phyloP scores from a whole-genome alignment of 2,113 vertebrate genomes.

The Podarcis raffonei region DNA sequence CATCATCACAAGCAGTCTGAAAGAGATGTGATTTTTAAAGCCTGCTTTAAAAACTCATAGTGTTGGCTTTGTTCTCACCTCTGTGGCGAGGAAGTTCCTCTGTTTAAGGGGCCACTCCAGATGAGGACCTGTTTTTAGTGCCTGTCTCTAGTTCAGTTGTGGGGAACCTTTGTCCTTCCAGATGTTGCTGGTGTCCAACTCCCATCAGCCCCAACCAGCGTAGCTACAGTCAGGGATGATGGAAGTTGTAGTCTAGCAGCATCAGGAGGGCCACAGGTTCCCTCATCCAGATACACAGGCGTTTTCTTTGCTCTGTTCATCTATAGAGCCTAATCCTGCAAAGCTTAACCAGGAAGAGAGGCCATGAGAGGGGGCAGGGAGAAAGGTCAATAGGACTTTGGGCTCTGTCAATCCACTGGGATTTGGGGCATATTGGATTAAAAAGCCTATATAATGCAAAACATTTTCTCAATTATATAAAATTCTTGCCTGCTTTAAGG shows the following conservation, averaged over 20 bases:
- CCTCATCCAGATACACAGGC: not conserved
- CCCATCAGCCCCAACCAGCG: too few species aligned
- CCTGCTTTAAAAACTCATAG: too few species aligned
- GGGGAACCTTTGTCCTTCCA: too few species aligned
- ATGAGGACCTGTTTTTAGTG: too few species aligned
- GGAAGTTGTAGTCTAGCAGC: too few species aligned
- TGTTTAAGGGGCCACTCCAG: too few species aligned
- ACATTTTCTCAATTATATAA: slow-evolving; percentile 52
- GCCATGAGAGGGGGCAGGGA: not conserved
- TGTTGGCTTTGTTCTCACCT: too few species aligned
- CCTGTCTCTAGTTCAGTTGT: not conserved
- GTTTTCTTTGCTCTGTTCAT: not conserved
- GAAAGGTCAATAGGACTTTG: slow-evolving; percentile 57
- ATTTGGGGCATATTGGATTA: slow-evolving; percentile 65
- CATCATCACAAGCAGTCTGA: too few species aligned
- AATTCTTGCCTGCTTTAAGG: slow-evolving; percentile 60
- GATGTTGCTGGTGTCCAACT: too few species aligned
- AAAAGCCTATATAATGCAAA: slow-evolving; percentile 53
- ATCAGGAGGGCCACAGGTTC: not conserved
- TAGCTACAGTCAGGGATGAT: too few species aligned
- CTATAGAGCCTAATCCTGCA: slow-evolving; percentile 29
- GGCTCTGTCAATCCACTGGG: slow-evolving; percentile 43
- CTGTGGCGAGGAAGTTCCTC: too few species aligned
- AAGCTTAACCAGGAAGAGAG: slow-evolving; percentile 32
- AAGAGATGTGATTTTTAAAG: too few species aligned